A percentile compares a stretch with the other conserved stretches of the same genome.
phyloP scores from a whole-genome alignment of 1,140 invertebrate genomes.

The Laupala kohalensis region DNA sequence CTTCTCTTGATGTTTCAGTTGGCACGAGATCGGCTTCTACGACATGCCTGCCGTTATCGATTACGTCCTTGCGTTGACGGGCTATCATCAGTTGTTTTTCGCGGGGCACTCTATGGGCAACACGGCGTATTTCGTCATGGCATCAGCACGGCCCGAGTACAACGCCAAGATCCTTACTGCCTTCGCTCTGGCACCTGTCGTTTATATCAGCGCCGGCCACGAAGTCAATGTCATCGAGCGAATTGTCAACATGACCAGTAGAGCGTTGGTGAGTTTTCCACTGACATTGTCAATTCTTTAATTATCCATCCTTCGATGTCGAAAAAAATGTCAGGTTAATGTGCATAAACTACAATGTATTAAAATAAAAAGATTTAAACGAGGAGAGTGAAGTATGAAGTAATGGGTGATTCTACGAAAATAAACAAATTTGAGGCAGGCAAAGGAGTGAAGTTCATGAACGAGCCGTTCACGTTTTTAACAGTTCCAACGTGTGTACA shows the following conservation, averaged over 20 bases:
- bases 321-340: too few species aligned
- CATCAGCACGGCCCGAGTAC: conserved; percentile 28
- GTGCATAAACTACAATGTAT: too few species aligned
- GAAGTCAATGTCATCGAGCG: neutral
- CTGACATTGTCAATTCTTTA: too few species aligned
- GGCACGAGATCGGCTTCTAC: conserved; percentile 56
- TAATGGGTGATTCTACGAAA: too few species aligned
- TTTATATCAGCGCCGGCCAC: conserved; percentile 17
- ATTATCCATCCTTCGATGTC: too few species aligned
- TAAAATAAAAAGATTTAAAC: too few species aligned
- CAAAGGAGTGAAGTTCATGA: too few species aligned
- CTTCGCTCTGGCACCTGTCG: conserved; percentile 32
- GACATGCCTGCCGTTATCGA: conserved; percentile 45
- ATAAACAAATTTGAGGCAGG: too few species aligned
- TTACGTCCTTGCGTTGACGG: conserved; percentile 32
- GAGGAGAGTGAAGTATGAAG: too few species aligned
- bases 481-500: too few species aligned
- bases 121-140: conserved; percentile 28
- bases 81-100: conserved; percentile 33
- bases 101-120: conserved; percentile 37
- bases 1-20: conserved; percentile 21
- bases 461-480: too few species aligned
- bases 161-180: conserved; percentile 21
- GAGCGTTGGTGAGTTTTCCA: neutral
- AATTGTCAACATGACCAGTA: neutral